Evolutionary conservation across 1,140 invertebrate species (phyloP).

Genomic region (Rhyacophila brunnea): DNA sequence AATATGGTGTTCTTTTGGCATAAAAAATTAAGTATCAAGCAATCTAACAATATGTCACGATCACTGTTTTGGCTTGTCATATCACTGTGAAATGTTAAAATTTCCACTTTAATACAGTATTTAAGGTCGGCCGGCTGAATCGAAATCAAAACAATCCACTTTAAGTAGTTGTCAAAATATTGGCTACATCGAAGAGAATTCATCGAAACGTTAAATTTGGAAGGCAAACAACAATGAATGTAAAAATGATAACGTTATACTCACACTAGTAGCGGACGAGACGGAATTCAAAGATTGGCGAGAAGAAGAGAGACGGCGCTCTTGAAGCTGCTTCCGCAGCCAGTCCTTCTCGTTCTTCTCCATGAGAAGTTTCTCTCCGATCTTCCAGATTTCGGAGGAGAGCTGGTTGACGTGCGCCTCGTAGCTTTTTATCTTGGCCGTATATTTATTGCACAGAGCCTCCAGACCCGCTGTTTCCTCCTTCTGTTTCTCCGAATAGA

Average conservation of each 20-base stretch:
- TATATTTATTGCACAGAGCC: constrained; percentile 50
- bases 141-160: too few relatives aligned
- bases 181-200: too few relatives aligned
- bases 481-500: constrained; percentile 49
- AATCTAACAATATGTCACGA: too few relatives aligned
- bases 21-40: too few relatives aligned
- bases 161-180: too few relatives aligned
- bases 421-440: constrained; percentile 56
- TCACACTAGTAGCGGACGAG: constrained; percentile 21
- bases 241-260: not conserved
- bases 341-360: constrained; percentile 58
- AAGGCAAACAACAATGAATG: not conserved
- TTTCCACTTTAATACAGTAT: too few relatives aligned
- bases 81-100: too few relatives aligned
- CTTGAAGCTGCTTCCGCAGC: constrained; percentile 40
- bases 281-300: constrained; percentile 26
- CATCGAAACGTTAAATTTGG: not conserved
- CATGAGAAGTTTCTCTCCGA: constrained; percentile 59
- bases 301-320: constrained; percentile 10
- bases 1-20: too few relatives aligned
- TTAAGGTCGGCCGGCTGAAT: too few relatives aligned
- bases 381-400: constrained; percentile 57
- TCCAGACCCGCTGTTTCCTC: constrained; percentile 47
- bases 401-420: constrained; percentile 56
- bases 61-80: too few relatives aligned